Base-by-base conservation (phyloP, 2,888 invertebrate species). In the Elegia similella region DNA sequence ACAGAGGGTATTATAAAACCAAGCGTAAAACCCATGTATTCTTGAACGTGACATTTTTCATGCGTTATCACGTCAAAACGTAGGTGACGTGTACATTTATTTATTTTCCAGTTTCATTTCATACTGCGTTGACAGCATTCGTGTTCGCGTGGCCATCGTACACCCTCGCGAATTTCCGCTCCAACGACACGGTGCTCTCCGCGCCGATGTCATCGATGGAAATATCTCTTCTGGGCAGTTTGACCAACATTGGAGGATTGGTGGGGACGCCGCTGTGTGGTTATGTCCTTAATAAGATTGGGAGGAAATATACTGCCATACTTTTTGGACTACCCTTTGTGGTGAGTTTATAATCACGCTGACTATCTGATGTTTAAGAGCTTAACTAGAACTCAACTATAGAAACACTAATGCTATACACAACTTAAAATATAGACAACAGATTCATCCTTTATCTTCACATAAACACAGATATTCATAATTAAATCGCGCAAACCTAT, bases 231-330 rank as follows among this genome's bases (percentile, higher is more conserved):
- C 70, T 83, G 0, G 78, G 84, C 0, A 81, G 83, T 7, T 56
- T 87, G n/a, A 78, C 85, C 0, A 77, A 80, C 0, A 68, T 84
- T 15, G 82, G 85, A 53, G 76, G 75, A 0, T 42, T 84, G 1
- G 42, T 84, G 1, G 66, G 74, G 10, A 81, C 80, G 0, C 90
- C 90, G 0, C 76, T 85, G 38, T 87, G 87, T 57, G 84, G 84
- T 0, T 79, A 75, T 13, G 66, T 73, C 0, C 73, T 88, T n/a
- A 80, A 87, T 17, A 84, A 68, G 0, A 61, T 84, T 2, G 90
- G 90, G 0, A 78, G 90, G 56, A 88, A 88, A 58, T 83, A 88
- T 42, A 80, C 86, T 0, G 83, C 87, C 0, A 81, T 90, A 69
- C 61, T 89, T 12, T 87, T 86, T 59, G 62, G 12, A 10, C 17